A percentile compares a stretch with the other conserved stretches of the same genome.
Evolutionary conservation across 2,888 invertebrate species (phyloP).

Genomic region (Drosophila fulvimacula): DNA sequence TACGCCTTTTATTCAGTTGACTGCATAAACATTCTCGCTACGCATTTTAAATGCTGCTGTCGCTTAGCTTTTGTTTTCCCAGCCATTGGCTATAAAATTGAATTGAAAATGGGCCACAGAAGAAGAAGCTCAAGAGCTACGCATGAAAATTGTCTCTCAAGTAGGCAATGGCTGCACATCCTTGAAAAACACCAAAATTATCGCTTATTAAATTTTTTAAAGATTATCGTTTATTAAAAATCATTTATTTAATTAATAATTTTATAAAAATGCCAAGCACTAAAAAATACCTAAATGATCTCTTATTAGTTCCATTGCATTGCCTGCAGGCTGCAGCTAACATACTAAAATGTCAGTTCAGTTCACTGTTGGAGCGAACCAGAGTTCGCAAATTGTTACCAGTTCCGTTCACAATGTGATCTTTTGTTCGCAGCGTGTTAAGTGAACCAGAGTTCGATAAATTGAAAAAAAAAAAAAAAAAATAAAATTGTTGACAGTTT

Average conservation of each 20-base stretch:
- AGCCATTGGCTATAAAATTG: constrained; percentile 51
- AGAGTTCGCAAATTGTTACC: too few species aligned
- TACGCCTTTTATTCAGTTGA: constrained; percentile 74
- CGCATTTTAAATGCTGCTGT: constrained; percentile 63
- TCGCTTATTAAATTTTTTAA: neutral
- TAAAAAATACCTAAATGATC: neutral
- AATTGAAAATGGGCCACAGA: constrained; percentile 42
- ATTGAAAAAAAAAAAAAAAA: too few species aligned
- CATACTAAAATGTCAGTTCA: too few species aligned
- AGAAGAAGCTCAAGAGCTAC: neutral
- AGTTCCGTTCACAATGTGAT: neutral
- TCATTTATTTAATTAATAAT: too few species aligned
- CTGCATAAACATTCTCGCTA: constrained; percentile 64
- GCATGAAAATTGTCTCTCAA: constrained; percentile 4
- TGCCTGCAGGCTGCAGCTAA: too few species aligned
- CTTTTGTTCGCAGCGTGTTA: too few species aligned
- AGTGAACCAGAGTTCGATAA: neutral
- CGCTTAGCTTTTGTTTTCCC: constrained; percentile 40
- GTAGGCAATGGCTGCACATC: neutral
- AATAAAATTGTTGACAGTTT: too few species aligned
- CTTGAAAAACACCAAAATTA: neutral
- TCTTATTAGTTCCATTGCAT: too few species aligned
- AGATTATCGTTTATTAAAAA: too few species aligned
- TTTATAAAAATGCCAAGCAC: too few species aligned
- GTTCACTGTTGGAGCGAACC: too few species aligned